A percentile compares a stretch with the other conserved stretches of the same genome.
phyloP scores from a whole-genome alignment of 2,888 invertebrate genomes.

The Galeruca laticollis region DNA sequence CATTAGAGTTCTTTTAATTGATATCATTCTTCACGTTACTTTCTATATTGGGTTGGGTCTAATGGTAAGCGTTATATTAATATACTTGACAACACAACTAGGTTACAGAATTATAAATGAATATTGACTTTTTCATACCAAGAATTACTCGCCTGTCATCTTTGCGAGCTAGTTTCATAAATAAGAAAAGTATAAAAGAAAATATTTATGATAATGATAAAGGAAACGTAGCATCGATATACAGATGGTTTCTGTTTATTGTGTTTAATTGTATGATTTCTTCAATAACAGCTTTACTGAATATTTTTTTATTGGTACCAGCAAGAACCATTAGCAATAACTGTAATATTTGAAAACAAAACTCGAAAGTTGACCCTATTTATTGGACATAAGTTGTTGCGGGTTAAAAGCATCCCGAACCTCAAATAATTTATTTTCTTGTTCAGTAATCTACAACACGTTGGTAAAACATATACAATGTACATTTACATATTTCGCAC shows the following conservation, averaged over 20 bases:
- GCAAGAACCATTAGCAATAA: no score
- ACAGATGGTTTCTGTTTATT: not conserved
- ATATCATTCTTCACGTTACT: conserved; percentile 33
- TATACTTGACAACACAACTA: conserved; percentile 7
- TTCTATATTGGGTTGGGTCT: conserved; percentile 39
- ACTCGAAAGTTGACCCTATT: no score
- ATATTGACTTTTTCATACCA: conserved; percentile 3
- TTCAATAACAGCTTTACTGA: no score
- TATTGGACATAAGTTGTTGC: no score
- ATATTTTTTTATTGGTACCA: no score
- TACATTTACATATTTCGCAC: no score
- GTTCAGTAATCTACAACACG: no score
- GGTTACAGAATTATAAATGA: conserved; percentile 13
- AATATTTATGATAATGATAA: not conserved
- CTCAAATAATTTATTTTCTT: no score
- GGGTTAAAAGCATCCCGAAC: no score
- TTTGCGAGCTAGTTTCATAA: not conserved
- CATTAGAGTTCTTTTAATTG: conserved; percentile 28
- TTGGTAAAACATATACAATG: no score
- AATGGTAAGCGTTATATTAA: conserved; percentile 10
- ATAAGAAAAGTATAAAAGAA: not conserved
- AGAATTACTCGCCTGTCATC: not conserved
- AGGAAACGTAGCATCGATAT: not conserved
- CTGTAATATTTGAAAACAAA: no score
- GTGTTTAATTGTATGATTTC: no score